Evolutionary conservation across 2,797 vertebrate genomes (phyloP), one percentile per base, ranked within the genome.

Genomic region (Alosa sapidissima): DNA sequence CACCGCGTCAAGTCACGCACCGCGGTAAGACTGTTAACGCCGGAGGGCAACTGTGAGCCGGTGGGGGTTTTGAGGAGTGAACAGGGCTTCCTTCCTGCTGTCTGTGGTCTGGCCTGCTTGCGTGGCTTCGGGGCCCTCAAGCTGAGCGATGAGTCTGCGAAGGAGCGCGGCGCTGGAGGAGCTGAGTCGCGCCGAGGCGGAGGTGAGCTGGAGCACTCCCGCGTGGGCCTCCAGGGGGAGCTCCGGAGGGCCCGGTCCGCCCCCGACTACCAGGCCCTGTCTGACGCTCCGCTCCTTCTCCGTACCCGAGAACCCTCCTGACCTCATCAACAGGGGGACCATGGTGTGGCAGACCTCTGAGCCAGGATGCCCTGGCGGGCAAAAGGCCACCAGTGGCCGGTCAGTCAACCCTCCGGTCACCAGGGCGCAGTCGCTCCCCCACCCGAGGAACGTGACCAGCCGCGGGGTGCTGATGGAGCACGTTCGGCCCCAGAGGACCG

Each of bases 71-170:
- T 51, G 11, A 5, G 3, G 49, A 65, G 36, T 21, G 19, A 58
- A 47, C 36, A 7, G 75, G 62, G 41, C 51, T 13, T 52, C 51
- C 36, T 41, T 68, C 36, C 14, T 54, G 51, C 33, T 65, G 19
- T 78, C 72, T 78, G 72, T 78, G 60, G 78, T 87, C 47, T 16
- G 41, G 45, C 36, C 41, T 36, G 28, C 58, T 48, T 83, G 48
- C 45, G 72, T 78, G 4, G 41, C 7, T 2, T 41, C 41, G 47
- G 72, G 58, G 16, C 54, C 19, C 51, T 2, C 6, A 5, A 62
- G 24, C 62, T 47, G 1, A 84, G 47, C 41, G 93, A 78, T 94
- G 93, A 94, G 87, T 85, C 87, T 68, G 62, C 14, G 75, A n/a
- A 51, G 83, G 21, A 62, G 21, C n/a, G 21, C 48, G 33, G 62